Base-by-base conservation (phyloP, 2,797 vertebrate genomes). In the Mionectes olivaceus region DNA sequence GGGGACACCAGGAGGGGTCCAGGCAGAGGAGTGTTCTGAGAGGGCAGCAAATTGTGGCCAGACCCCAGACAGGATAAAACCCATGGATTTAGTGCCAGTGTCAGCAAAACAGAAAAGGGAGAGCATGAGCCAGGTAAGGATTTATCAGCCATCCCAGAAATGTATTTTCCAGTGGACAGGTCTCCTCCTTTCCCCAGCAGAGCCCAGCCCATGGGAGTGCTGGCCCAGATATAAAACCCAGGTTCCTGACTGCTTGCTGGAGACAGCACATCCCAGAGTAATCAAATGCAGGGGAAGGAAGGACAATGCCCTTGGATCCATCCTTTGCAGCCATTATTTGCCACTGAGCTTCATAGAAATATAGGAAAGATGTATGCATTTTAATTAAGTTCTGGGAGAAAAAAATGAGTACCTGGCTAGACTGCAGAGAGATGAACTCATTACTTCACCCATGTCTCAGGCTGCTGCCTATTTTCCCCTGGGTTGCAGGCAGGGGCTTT, bases 401-500 rank as follows among this genome's bases (percentile, higher is more conserved):
- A 21, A 52, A 41, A 23, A 11, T 1, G 9, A 37, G 23, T 65
- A 95, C 91, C 87, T 95, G 90, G 88, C 59, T 70, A 33, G 74
- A 60, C 39, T 60, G 92, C 74, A 79, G 89, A 67, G 85, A 87
- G 83, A 83, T 68, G 60, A 95, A 74, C 84, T 83, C 88, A 65
- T 89, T 39, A 9, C 83, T 89, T 90, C 76, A 86, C 57, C 83
- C 61, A 49, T 4, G 2, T 47, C 67, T 68, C 82, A 25, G 50
- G 13, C 82, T 65, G 33, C 83, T 87, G 93, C 84, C 94, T 69
- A 4, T 76, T 97, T 93, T 71, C 83, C 64, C 93, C 83, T 39
- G 55, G 50, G 90, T 81, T 95, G 93, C 89, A 94, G 89, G 44
- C 52, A 33, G 33, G 8, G 59, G 7, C 47, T 70, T 46, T 28